These are phyloP conservation scores for Hydrochoerus hydrochaeris DNA, from an alignment of 2,113 vertebrate genomes.

Conservation along the genomic window DNA sequence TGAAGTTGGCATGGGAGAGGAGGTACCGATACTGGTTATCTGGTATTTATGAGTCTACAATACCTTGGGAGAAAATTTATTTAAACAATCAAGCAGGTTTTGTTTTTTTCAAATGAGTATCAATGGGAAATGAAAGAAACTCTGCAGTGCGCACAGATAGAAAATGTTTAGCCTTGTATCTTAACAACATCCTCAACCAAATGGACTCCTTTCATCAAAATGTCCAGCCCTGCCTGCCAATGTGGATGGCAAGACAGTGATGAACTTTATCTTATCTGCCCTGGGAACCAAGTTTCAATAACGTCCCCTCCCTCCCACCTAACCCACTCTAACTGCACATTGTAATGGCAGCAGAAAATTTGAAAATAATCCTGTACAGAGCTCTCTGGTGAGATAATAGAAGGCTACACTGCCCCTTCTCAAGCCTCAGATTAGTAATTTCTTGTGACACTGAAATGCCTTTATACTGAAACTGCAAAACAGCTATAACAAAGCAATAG, in stretches of 20 bases:
- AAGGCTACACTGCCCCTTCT: constrained; percentile 80
- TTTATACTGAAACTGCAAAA: constrained; percentile 63
- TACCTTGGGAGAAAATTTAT: constrained; percentile 63
- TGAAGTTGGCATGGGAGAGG: constrained; percentile 70
- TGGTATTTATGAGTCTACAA: constrained; percentile 72
- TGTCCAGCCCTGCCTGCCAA: constrained; percentile 87
- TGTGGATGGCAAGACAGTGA: constrained; percentile 86
- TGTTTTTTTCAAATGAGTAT: constrained; percentile 62
- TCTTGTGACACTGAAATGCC: constrained; percentile 74
- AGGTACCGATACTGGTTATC: not conserved
- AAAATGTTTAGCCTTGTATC: constrained; percentile 89
- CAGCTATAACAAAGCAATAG: constrained; percentile 72
- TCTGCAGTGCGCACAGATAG: constrained; percentile 87
- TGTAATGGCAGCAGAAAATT: constrained; percentile 83
- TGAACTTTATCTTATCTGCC: constrained; percentile 86
- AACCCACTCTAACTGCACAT: constrained; percentile 82
- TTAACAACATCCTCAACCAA: constrained; percentile 92
- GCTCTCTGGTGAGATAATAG: constrained; percentile 86
- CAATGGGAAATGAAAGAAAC: constrained; percentile 86
- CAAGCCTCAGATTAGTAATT: constrained; percentile 78
- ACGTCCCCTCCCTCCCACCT: constrained; percentile 83
- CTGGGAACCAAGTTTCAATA: constrained; percentile 86
- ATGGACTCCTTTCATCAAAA: constrained; percentile 91
- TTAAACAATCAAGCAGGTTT: constrained; percentile 77
- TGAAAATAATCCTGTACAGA: constrained; percentile 85